These are phyloP conservation scores for Grapholita molesta DNA, from an alignment of 1,140 invertebrate species.

Conservation along the genomic window DNA sequence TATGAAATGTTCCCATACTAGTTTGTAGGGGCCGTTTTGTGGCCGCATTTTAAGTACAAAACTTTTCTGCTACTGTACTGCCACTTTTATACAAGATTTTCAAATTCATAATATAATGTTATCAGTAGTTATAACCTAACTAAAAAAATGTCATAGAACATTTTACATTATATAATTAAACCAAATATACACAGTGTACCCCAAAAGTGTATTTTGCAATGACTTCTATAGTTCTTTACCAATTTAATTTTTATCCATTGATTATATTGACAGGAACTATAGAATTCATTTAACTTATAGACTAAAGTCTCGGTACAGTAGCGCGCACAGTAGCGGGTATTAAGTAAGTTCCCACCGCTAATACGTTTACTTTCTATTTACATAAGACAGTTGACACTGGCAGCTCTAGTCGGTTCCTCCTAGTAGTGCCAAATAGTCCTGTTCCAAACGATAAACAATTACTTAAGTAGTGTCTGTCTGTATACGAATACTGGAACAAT, in stretches of 20 bases:
- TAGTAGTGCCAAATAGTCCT: neutral
- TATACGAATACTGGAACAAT: neutral
- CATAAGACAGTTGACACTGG: slow-evolving; percentile 51
- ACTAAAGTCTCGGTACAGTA: slow-evolving; percentile 34
- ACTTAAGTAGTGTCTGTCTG: neutral
- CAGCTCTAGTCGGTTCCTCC: slow-evolving; percentile 32
- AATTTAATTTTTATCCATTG: neutral
- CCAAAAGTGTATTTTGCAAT: neutral
- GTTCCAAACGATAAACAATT: neutral
- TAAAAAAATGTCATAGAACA: neutral
- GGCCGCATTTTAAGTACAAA: slow-evolving; percentile 35
- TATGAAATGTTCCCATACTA: slow-evolving; percentile 12
- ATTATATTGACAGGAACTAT: neutral
- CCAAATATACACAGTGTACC: neutral
- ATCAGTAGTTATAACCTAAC: neutral
- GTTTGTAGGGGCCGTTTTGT: slow-evolving; percentile 23
- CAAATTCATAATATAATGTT: neutral
- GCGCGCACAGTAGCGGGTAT: slow-evolving; percentile 54
- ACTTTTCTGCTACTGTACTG: slow-evolving; percentile 26
- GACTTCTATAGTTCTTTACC: neutral
- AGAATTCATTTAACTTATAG: slow-evolving; percentile 21
- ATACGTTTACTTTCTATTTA: slow-evolving; percentile 36
- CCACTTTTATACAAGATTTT: neutral
- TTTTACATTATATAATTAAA: neutral
- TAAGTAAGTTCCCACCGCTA: slow-evolving; percentile 67